phyloP scores from a whole-genome alignment of 2,113 vertebrate species.

The Stigmatopora argus region DNA sequence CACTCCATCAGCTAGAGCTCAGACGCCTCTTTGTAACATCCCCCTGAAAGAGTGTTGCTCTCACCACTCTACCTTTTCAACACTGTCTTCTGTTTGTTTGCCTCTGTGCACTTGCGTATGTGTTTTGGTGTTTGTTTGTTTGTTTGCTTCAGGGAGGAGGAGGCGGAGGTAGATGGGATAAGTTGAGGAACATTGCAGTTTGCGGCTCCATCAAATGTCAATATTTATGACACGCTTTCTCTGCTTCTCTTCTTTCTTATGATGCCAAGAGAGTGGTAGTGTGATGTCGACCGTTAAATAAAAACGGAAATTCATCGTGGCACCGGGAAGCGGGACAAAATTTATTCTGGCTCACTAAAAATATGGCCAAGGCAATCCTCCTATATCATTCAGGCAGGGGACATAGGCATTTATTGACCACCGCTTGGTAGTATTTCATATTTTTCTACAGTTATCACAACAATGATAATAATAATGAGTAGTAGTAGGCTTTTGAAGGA shows the following conservation, averaged over 20 bases:
- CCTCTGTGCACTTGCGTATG: constrained; percentile 12
- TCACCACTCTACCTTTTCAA: constrained; percentile 53
- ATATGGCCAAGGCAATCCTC: neutral
- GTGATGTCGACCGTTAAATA: neutral
- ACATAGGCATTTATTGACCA: too few relatives aligned
- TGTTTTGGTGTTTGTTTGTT: constrained; percentile 19
- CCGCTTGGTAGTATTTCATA: too few relatives aligned
- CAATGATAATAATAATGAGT: too few relatives aligned
- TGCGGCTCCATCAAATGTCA: constrained; percentile 58
- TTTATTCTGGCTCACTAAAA: neutral
- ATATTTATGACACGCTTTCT: constrained; percentile 59
- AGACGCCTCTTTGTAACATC: constrained; percentile 38
- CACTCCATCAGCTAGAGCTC: constrained; percentile 18
- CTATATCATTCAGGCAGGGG: neutral
- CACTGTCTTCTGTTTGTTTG: constrained; percentile 36
- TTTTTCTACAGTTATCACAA: too few relatives aligned
- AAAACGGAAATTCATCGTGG: neutral
- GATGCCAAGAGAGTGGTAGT: neutral
- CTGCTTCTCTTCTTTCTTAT: constrained; percentile 11
- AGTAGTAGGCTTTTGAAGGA: too few relatives aligned
- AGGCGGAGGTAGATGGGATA: constrained; percentile 36
- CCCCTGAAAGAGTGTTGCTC: constrained; percentile 42
- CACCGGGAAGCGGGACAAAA: neutral
- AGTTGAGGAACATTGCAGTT: constrained; percentile 53
- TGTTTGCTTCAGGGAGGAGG: constrained; percentile 42